These are phyloP conservation scores for Drosophila varians DNA, from an alignment of 1,140 invertebrate genomes.

Conservation along the genomic window DNA sequence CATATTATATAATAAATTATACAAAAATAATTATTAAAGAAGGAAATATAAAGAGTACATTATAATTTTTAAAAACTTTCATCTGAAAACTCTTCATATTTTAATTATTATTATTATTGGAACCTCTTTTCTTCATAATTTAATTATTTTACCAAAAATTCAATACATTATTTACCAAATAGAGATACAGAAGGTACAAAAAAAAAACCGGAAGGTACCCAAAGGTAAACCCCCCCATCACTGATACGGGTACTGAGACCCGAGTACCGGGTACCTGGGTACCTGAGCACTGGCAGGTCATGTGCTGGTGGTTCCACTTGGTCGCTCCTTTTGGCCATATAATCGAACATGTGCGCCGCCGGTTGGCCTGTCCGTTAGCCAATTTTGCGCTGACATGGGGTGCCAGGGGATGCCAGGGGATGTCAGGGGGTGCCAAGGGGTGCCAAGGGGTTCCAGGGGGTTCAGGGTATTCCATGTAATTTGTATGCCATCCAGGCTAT, in stretches of 20 bases:
- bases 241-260: background rate
- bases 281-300: no score
- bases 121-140: background rate
- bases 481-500: background rate
- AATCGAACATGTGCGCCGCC: conserved; percentile 71
- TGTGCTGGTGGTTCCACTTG: conserved; percentile 66
- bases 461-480: background rate
- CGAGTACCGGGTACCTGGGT: conserved; percentile 3
- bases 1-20: no score
- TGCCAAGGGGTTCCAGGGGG: background rate
- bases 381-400: conserved; percentile 31
- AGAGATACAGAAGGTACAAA: background rate
- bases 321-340: conserved; percentile 69
- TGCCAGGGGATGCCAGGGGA: conserved; percentile 6
- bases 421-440: background rate
- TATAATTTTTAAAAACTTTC: background rate
- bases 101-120: no score
- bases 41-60: background rate
- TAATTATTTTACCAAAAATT: background rate
- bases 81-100: background rate
- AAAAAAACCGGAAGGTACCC: background rate
- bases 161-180: background rate
- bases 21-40: background rate
- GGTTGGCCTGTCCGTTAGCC: conserved; percentile 40
- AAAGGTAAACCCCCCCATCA: background rate